phyloP scores from a whole-genome alignment of 2,888 invertebrate species.

The Pyrgus malvae region DNA sequence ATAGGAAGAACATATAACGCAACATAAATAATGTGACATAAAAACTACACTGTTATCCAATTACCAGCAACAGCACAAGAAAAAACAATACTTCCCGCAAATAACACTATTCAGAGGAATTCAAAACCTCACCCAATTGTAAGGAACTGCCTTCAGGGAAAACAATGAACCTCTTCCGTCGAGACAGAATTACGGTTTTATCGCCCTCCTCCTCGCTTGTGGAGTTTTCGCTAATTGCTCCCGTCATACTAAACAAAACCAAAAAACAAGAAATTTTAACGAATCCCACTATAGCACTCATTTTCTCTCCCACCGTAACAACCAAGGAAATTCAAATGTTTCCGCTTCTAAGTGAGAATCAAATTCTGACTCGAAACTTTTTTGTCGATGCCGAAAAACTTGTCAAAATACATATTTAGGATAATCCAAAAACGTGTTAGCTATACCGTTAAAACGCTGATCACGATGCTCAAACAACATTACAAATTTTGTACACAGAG shows the following conservation, averaged over 20 bases:
- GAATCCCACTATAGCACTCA: slow-evolving; percentile 18
- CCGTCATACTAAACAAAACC: slow-evolving; percentile 10
- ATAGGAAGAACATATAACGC: too few relatives aligned
- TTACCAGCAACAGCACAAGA: slow-evolving; percentile 1
- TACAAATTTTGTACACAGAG: slow-evolving; percentile 46
- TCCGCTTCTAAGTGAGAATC: background rate
- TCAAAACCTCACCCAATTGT: slow-evolving; percentile 74
- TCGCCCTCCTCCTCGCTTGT: slow-evolving; percentile 5
- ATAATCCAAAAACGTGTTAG: slow-evolving; percentile 35
- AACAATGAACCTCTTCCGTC: slow-evolving; percentile 80
- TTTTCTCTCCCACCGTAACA: slow-evolving; percentile 8
- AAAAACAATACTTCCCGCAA: slow-evolving; percentile 3
- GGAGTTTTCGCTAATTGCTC: slow-evolving; percentile 38
- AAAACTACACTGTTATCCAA: background rate
- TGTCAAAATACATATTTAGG: slow-evolving; percentile 31
- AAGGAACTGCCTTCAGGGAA: slow-evolving; percentile 84
- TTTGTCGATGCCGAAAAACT: background rate
- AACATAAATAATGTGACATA: slow-evolving; percentile 11
- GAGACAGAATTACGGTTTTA: slow-evolving; percentile 52
- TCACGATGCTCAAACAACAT: slow-evolving; percentile 61
- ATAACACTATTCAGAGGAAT: slow-evolving; percentile 14
- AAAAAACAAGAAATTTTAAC: slow-evolving; percentile 23
- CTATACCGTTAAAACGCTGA: slow-evolving; percentile 41
- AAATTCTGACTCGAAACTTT: too few relatives aligned
- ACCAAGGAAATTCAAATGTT: background rate